Conservation (phyloP, 2,888 invertebrate species). For the Sinohyriopsis cumingii region DNA sequence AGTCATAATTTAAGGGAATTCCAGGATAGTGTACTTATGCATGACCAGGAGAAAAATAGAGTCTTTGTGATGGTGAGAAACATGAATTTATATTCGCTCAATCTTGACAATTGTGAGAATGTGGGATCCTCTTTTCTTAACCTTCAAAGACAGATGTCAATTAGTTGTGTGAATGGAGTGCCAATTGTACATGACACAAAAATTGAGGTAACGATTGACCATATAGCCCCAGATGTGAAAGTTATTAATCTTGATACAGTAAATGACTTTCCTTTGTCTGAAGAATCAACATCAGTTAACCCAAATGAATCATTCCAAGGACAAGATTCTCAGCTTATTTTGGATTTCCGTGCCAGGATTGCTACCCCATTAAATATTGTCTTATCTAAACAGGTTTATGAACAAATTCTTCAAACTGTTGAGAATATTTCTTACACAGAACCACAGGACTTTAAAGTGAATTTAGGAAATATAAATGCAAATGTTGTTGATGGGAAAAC, state of each 20-base stretch:
- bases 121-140: not conserved
- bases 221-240: constrained; percentile 61
- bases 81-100: constrained; percentile 89
- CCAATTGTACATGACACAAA: constrained; percentile 93
- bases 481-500: constrained; percentile 7
- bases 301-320: constrained; percentile 14
- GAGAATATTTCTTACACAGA: constrained; percentile 62
- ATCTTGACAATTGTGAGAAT: constrained; percentile 73
- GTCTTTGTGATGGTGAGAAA: constrained; percentile 77
- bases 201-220: constrained; percentile 80
- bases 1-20: constrained; percentile 11
- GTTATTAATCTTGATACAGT: constrained; percentile 59
- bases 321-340: constrained; percentile 20
- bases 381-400: constrained; percentile 88
- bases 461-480: constrained; percentile 17
- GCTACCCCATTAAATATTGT: constrained; percentile 89
- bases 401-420: constrained; percentile 81
- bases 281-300: constrained; percentile 12
- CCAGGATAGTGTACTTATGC: constrained; percentile 6
- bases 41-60: constrained; percentile 45
- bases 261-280: constrained; percentile 10
- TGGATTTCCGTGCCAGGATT: constrained; percentile 83
- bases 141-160: not conserved
- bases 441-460: not conserved
- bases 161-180: constrained; percentile 80